Evolutionary conservation across 1,140 invertebrate species (phyloP), one percentile per base, ranked within the genome.

Genomic region (Euborellia annulipes): DNA sequence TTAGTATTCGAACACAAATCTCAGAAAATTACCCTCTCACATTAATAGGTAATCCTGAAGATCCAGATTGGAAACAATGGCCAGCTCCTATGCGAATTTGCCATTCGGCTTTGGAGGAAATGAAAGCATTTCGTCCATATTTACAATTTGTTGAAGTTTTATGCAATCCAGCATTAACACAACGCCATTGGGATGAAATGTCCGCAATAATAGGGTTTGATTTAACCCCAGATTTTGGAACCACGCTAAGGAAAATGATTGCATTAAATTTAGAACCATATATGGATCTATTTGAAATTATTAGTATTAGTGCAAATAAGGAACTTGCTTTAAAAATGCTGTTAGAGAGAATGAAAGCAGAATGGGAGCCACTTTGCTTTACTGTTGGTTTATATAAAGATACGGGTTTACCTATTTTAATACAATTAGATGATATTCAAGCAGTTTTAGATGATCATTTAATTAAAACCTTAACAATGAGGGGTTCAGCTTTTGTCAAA

Each of bases 181-280:
- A 85, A 53, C 69, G 86, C 22, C 90, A 96, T 62, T 95, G 90
- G 90, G 76, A 83, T 48, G 80, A 89, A 59, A 91, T 96, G 75
- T 85, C 85, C 0, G 67, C 71, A 23, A 78, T 91, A 38, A 78
- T 83, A 13, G 85, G 79, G 2, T 81, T 80, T 55, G 79, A 88
- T 61, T 65, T 96, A 22, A 88, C 82, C 3, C 90, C 89, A 1
- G 78, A 86, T 66, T 76, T 86, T 50, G 78, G 86, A 36, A 79
- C 85, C 1, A 84, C 82, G 30, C 66, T 94, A n/a, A 62, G 76
- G 41, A 91, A 92, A 67, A 72, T 89, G 8, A 76, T 89, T 6
- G 65, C 80, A 50, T 75, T 82, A 63, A 72, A 83, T 55, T 66
- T 93, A 7, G 78, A 80, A 52, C 58, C 68, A 18, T 74, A 82